Evolutionary conservation across 2,113 vertebrate species (phyloP).

Genomic region (Ascaphus truei): DNA sequence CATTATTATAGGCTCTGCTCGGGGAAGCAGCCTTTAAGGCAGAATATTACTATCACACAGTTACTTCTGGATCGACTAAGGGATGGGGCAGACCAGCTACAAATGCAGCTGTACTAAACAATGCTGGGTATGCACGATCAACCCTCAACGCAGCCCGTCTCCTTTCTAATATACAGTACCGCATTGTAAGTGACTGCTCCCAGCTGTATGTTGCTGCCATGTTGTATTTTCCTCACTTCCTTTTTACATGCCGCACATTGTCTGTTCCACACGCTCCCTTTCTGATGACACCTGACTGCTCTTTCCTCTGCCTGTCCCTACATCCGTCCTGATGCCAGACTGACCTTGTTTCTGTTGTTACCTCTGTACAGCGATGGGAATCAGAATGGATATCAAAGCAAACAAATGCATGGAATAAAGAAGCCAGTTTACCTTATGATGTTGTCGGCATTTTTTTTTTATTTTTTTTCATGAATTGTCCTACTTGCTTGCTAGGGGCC

Average conservation of each 20-base stretch:
- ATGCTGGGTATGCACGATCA: too few species aligned
- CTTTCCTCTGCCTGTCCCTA: not conserved
- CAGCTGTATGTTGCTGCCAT: not conserved
- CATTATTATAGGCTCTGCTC: too few species aligned
- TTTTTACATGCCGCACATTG: too few species aligned
- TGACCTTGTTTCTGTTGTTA: constrained; percentile 55
- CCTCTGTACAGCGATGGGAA: constrained; percentile 76
- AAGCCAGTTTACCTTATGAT: constrained; percentile 82
- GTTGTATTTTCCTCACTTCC: too few species aligned
- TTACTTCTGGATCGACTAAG: too few species aligned
- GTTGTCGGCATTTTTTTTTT: constrained; percentile 36
- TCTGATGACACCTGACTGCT: not conserved
- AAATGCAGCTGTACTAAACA: too few species aligned
- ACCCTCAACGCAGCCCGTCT: too few species aligned
- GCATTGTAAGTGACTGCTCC: not conserved
- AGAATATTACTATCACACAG: too few species aligned
- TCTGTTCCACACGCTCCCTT: too few species aligned
- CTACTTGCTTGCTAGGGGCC: too few species aligned
- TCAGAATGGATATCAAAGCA: constrained; percentile 82
- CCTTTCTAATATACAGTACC: not conserved
- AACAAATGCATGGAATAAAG: constrained; percentile 94
- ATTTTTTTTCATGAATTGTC: not conserved
- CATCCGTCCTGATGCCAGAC: constrained; percentile 46
- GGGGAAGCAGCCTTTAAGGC: too few species aligned
- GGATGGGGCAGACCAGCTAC: too few species aligned